Evolutionary conservation across 2,888 invertebrate species (phyloP).

Genomic region (Drosophila anceps): DNA sequence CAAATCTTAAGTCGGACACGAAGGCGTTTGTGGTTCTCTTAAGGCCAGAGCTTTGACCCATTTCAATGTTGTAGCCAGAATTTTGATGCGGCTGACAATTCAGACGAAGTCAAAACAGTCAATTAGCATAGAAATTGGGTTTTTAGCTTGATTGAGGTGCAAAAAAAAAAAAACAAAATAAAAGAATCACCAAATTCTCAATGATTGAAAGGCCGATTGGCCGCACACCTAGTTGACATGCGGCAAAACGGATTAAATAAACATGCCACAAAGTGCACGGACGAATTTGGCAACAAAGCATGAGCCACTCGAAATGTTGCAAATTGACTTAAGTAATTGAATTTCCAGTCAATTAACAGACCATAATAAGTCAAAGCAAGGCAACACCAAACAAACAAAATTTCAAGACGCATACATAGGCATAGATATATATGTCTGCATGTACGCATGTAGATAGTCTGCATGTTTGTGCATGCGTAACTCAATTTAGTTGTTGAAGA

Average conservation of each 20-base stretch:
- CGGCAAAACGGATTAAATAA: slow-evolving; percentile 43
- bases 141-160: slow-evolving; percentile 68
- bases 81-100: slow-evolving; percentile 31
- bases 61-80: slow-evolving; percentile 25
- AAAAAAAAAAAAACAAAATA: neutral
- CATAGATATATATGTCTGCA: neutral
- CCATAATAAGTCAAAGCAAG: slow-evolving; percentile 35
- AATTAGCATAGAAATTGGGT: slow-evolving; percentile 81
- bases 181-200: neutral
- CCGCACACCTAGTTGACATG: slow-evolving; percentile 45
- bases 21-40: neutral
- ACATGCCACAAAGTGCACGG: slow-evolving; percentile 38
- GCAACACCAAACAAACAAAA: slow-evolving; percentile 13
- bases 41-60: slow-evolving; percentile 28
- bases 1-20: slow-evolving; percentile 11
- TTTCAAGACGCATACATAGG: neutral
- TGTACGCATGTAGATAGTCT: neutral
- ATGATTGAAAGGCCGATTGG: slow-evolving; percentile 16
- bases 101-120: slow-evolving; percentile 31
- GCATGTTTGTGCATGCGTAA: slow-evolving; percentile 47
- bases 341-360: slow-evolving; percentile 65
- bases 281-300: slow-evolving; percentile 24
- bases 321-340: slow-evolving; percentile 70
- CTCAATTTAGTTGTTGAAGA: slow-evolving; percentile 64
- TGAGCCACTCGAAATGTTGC: slow-evolving; percentile 20